Percentiles rank a stretch among this genome's conserved stretches.
These are phyloP conservation scores for Campaea margaritaria DNA, from an alignment of 2,888 invertebrate species.

Conservation along the genomic window DNA sequence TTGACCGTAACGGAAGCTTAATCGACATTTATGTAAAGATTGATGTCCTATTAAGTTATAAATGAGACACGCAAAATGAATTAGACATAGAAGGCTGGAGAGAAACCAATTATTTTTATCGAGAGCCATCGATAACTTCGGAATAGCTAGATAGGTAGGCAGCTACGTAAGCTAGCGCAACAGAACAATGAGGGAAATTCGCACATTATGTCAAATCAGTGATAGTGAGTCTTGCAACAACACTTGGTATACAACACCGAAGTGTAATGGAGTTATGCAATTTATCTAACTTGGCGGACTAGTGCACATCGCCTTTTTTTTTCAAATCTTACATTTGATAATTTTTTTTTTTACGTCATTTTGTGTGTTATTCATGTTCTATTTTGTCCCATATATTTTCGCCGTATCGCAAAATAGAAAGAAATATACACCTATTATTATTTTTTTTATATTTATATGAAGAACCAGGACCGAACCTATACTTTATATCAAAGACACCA, in stretches of 20 bases:
- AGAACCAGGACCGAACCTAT: too few relatives aligned
- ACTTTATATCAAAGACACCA: too few relatives aligned
- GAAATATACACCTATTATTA: too few relatives aligned
- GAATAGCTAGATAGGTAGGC: slow-evolving; percentile 35
- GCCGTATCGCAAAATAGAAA: too few relatives aligned
- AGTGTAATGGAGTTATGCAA: not conserved
- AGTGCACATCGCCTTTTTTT: too few relatives aligned
- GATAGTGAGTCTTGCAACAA: slow-evolving; percentile 19
- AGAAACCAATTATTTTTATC: slow-evolving; percentile 9
- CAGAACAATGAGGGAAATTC: slow-evolving; percentile 57
- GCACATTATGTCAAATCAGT: slow-evolving; percentile 52
- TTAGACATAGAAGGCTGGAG: not conserved
- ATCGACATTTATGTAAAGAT: slow-evolving; percentile 11
- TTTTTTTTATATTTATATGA: too few relatives aligned
- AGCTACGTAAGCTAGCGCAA: slow-evolving; percentile 12
- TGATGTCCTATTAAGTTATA: slow-evolving; percentile 1
- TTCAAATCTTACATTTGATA: too few relatives aligned
- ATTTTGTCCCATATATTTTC: too few relatives aligned
- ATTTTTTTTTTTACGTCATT: too few relatives aligned
- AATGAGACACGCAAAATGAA: slow-evolving; percentile 10
- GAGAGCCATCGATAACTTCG: slow-evolving; percentile 39
- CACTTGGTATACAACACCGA: not conserved
- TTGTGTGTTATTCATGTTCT: too few relatives aligned
- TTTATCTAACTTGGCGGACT: too few relatives aligned
- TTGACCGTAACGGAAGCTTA: slow-evolving; percentile 17